Evolutionary conservation across 2,797 vertebrate species (phyloP).

Genomic region (Pterois miles): DNA sequence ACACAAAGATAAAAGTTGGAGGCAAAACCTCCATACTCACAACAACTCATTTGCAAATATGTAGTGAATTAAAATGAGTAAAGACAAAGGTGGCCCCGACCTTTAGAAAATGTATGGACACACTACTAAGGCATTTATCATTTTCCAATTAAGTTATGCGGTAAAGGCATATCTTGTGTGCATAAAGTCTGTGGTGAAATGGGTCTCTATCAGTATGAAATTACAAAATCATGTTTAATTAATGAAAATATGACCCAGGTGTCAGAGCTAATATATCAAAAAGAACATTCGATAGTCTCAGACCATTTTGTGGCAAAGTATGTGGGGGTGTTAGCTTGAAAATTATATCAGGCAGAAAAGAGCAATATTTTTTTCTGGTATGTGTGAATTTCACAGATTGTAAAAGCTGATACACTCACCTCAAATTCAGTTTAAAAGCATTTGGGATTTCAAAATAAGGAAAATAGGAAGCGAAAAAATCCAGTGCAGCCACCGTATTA

Average conservation of each 20-base stretch:
- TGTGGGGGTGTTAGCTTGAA: conserved; percentile 6
- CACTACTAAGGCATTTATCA: conserved; percentile 68
- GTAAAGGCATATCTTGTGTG: conserved; percentile 71
- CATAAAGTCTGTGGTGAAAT: conserved; percentile 61
- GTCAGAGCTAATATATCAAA: conserved; percentile 76
- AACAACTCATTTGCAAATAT: conserved; percentile 28
- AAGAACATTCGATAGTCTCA: conserved; percentile 38
- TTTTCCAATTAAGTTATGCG: conserved; percentile 79
- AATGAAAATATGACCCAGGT: conserved; percentile 76
- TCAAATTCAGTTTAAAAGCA: not conserved
- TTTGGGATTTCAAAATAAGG: not conserved
- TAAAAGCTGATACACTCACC: not conserved
- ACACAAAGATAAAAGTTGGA: conserved; percentile 17
- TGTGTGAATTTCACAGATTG: not conserved
- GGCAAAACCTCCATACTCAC: not conserved
- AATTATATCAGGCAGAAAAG: not conserved
- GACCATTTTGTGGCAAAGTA: conserved; percentile 15
- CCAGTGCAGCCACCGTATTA: not conserved
- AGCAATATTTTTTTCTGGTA: not conserved
- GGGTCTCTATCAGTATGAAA: conserved; percentile 66
- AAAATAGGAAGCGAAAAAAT: not conserved
- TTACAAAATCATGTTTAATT: conserved; percentile 77
- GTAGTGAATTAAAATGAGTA: conserved; percentile 54
- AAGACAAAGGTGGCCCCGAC: conserved; percentile 57
- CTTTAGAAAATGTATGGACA: conserved; percentile 68